These are phyloP conservation scores for Cirrhinus molitorella DNA, from an alignment of 2,797 vertebrate species.

Conservation along the genomic window DNA sequence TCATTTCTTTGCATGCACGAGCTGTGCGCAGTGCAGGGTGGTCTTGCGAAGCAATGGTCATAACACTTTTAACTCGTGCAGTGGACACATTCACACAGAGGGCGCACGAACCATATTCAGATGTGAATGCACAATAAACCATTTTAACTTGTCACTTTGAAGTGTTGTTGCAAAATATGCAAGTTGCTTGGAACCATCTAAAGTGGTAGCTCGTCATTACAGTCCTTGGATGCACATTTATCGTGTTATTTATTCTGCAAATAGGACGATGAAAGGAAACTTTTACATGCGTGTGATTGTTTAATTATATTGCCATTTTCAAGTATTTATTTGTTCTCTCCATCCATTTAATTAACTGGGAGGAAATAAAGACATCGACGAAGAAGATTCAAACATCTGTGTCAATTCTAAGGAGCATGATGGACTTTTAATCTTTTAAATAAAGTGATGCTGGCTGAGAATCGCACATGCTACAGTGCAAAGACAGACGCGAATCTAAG, in stretches of 20 bases:
- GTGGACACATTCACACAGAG: constrained; percentile 63
- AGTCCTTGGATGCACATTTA: neutral
- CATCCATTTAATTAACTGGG: neutral
- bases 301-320: neutral
- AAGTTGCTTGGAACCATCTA: neutral
- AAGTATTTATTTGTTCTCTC: constrained; percentile 17
- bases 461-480: constrained; percentile 52
- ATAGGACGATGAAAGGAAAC: constrained; percentile 6
- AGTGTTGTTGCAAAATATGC: constrained; percentile 30
- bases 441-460: constrained; percentile 47
- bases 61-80: constrained; percentile 66
- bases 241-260: constrained; percentile 23
- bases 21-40: constrained; percentile 42
- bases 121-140: constrained; percentile 47
- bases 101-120: constrained; percentile 69
- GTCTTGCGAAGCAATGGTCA: constrained; percentile 41
- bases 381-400: neutral
- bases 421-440: constrained; percentile 4
- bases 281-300: constrained; percentile 4
- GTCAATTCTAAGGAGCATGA: neutral
- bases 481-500: constrained; percentile 51
- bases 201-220: neutral
- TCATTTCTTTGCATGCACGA: constrained; percentile 23
- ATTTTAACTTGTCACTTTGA: constrained; percentile 33
- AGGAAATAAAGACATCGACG: constrained; percentile 16